These are phyloP conservation scores for Drosophila obscura DNA, from an alignment of 1,140 invertebrate genomes.

Conservation along the genomic window DNA sequence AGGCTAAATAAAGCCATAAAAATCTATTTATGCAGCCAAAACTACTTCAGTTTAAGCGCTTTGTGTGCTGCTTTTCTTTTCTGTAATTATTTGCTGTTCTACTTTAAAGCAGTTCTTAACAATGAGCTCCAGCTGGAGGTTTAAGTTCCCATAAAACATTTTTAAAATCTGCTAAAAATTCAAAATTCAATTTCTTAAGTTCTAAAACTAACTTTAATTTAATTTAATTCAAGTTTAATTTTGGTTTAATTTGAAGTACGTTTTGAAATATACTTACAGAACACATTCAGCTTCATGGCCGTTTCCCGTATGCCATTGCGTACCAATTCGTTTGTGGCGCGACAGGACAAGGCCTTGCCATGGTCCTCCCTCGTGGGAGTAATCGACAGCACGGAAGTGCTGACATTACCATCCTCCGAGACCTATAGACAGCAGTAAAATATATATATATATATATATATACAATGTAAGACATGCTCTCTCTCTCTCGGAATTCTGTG, in stretches of 20 bases:
- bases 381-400: slow-evolving; percentile 90
- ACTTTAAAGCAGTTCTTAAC: too few relatives aligned
- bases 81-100: too few relatives aligned
- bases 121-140: too few relatives aligned
- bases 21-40: too few relatives aligned
- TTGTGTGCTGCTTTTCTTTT: too few relatives aligned
- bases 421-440: slow-evolving; percentile 85
- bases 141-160: too few relatives aligned
- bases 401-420: slow-evolving; percentile 91
- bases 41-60: too few relatives aligned
- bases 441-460: background rate
- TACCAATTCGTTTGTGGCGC: slow-evolving; percentile 91
- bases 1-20: too few relatives aligned
- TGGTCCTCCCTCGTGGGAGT: slow-evolving; percentile 91
- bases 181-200: too few relatives aligned
- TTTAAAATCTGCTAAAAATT: too few relatives aligned
- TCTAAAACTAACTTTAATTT: too few relatives aligned
- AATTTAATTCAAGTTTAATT: background rate
- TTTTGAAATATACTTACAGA: slow-evolving; percentile 88
- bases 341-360: slow-evolving; percentile 90
- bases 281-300: slow-evolving; percentile 91
- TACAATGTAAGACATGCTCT: background rate
- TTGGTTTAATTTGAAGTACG: background rate
- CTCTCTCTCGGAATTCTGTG: background rate
- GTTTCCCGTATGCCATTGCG: slow-evolving; percentile 90